These are phyloP conservation scores for Helobdella robusta DNA, from an alignment of 2,888 invertebrate genomes.

Conservation along the genomic window DNA sequence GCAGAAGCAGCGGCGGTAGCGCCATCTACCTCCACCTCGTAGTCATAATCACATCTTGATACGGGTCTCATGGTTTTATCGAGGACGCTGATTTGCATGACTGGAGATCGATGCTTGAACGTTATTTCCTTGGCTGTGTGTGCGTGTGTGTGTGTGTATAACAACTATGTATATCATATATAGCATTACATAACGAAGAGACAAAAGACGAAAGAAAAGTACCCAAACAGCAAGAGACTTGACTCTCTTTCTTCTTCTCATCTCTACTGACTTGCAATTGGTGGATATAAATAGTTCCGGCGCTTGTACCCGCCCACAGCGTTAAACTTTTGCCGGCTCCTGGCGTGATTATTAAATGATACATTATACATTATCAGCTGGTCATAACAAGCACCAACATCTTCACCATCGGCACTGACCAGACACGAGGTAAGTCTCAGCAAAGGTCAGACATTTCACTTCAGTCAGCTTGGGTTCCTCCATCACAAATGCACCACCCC, in stretches of 20 bases:
- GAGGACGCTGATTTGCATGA: conserved; percentile 79
- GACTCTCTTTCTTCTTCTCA: conserved; percentile 64
- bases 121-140: conserved; percentile 76
- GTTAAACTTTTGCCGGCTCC: conserved; percentile 52
- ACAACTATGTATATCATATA: neutral
- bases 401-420: conserved; percentile 1
- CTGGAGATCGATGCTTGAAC: conserved; percentile 88
- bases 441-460: neutral
- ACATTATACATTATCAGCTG: too few species aligned
- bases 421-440: neutral
- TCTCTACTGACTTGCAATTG: conserved; percentile 66
- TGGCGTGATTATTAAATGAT: too few species aligned
- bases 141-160: too few species aligned
- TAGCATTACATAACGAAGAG: neutral
- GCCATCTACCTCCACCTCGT: conserved; percentile 48
- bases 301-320: conserved; percentile 92
- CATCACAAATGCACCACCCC: neutral
- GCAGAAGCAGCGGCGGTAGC: conserved; percentile 69
- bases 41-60: conserved; percentile 53
- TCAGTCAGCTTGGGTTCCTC: conserved; percentile 9
- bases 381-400: neutral
- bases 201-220: conserved; percentile 24
- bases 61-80: conserved; percentile 65
- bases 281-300: conserved; percentile 86
- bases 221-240: conserved; percentile 62